These are phyloP conservation scores for Bufo bufo DNA, from an alignment of 2,113 vertebrate genomes.

Conservation along the genomic window DNA sequence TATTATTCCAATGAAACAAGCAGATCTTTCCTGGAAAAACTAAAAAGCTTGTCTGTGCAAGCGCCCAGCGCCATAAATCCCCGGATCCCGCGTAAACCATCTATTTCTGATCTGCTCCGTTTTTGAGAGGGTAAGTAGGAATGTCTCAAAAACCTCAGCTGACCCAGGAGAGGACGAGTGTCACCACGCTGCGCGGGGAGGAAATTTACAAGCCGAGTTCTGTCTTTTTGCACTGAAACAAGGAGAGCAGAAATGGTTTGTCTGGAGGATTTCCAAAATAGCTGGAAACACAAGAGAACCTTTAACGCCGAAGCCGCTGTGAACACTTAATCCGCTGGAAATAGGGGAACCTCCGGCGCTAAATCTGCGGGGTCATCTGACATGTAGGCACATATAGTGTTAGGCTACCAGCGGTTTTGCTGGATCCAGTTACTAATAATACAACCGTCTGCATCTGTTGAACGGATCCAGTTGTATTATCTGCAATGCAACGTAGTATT, in stretches of 20 bases:
- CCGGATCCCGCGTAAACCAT: neutral
- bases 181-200: neutral
- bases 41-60: constrained; percentile 24
- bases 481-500: no score
- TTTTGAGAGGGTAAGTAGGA: constrained; percentile 2
- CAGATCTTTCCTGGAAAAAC: constrained; percentile 25
- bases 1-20: neutral
- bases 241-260: constrained; percentile 41
- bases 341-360: neutral
- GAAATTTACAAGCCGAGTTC: constrained; percentile 36
- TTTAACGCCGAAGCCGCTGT: constrained; percentile 30
- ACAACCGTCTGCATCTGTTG: no score
- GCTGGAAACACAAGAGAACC: constrained; percentile 24
- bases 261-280: constrained; percentile 44
- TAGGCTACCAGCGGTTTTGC: neutral
- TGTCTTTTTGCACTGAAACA: constrained; percentile 30
- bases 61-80: constrained; percentile 28
- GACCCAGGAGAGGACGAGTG: neutral
- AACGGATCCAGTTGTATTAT: no score
- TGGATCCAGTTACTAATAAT: no score
- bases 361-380: neutral
- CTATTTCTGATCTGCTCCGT: constrained; percentile 16
- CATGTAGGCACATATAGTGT: neutral
- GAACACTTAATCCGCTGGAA: constrained; percentile 38
- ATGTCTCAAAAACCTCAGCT: constrained; percentile 35